Evolutionary conservation across 2,113 vertebrate genomes (phyloP).

Genomic region (Forbesichthys agassizii): DNA sequence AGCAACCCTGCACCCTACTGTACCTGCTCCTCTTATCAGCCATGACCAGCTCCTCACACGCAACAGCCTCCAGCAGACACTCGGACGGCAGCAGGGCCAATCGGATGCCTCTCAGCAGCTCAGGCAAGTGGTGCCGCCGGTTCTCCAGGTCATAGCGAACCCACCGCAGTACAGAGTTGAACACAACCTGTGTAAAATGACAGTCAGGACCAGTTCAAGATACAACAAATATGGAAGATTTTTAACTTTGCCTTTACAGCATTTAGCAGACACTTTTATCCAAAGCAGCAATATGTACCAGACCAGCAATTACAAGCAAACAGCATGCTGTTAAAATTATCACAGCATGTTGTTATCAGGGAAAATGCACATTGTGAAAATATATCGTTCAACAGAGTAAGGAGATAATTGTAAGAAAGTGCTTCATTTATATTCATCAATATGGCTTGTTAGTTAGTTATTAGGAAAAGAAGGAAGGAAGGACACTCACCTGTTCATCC

Average conservation of each 20-base stretch:
- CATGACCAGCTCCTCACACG: conserved; percentile 86
- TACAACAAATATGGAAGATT: not conserved
- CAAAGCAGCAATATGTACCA: not conserved
- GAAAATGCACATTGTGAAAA: too few relatives aligned
- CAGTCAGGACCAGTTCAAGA: not conserved
- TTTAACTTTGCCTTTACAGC: not conserved
- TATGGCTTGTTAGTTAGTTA: not conserved
- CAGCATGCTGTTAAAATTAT: not conserved
- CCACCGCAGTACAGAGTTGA: conserved; percentile 89
- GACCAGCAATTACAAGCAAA: not conserved
- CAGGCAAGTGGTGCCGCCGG: conserved; percentile 81
- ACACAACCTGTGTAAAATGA: conserved; percentile 72
- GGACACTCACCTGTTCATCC: conserved; percentile 80
- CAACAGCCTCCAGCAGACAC: conserved; percentile 86
- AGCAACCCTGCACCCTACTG: conserved; percentile 6
- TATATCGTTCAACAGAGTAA: too few relatives aligned
- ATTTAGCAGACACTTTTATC: not conserved
- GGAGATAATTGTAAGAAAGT: not conserved
- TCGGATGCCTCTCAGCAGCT: conserved; percentile 84
- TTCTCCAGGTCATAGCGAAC: conserved; percentile 81
- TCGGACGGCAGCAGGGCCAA: conserved; percentile 88
- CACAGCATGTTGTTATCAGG: too few relatives aligned
- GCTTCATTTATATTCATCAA: not conserved
- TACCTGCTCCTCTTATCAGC: conserved; percentile 81
- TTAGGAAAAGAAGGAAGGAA: not conserved